Conservation (phyloP, 2,888 invertebrate species). For the Eudasyphora cyanicolor region DNA sequence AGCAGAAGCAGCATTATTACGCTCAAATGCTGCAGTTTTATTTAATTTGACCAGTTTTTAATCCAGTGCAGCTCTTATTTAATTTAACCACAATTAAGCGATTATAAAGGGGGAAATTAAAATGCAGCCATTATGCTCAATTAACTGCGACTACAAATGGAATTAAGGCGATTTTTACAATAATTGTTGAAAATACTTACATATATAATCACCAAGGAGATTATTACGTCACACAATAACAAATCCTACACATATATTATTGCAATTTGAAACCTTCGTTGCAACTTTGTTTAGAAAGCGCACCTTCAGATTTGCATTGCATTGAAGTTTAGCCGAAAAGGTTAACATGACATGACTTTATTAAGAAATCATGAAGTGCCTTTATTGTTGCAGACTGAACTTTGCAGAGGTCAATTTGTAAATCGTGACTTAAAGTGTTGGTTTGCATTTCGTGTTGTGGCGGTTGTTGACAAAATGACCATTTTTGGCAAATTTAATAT, state of each 20-base stretch:
- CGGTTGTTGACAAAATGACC: background rate
- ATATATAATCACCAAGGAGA: too few relatives aligned
- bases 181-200: background rate
- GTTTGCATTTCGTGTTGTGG: background rate
- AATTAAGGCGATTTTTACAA: background rate
- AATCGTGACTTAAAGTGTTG: conserved; percentile 19
- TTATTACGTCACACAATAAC: too few relatives aligned
- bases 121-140: background rate
- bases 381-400: background rate
- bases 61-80: background rate
- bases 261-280: too few relatives aligned
- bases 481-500: background rate
- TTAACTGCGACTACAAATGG: background rate
- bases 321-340: background rate
- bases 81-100: conserved; percentile 50
- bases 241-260: too few relatives aligned
- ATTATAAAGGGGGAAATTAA: conserved; percentile 21
- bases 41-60: conserved; percentile 20
- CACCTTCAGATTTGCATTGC: too few relatives aligned
- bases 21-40: conserved; percentile 3
- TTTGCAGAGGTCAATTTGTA: conserved; percentile 14
- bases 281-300: too few relatives aligned
- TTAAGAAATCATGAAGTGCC: conserved; percentile 13
- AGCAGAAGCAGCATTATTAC: too few relatives aligned
- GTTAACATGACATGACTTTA: conserved; percentile 15